Conservation (phyloP, 2,888 invertebrate genomes). For the Archips crataeganus region DNA sequence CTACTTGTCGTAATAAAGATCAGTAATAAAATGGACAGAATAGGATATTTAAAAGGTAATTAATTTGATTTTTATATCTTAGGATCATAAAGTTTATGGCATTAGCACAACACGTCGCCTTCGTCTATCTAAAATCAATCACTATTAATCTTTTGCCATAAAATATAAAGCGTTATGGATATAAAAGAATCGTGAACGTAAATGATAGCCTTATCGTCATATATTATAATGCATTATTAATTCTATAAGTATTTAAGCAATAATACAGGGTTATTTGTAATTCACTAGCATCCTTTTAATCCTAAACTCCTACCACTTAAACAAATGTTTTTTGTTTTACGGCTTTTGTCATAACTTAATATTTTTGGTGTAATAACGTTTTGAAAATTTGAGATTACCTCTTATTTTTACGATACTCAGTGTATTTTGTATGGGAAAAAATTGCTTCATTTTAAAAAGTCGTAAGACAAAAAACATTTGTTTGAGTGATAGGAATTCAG, state of each 20-base stretch:
- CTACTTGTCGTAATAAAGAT: slow-evolving; percentile 22
- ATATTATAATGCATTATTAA: slow-evolving; percentile 6
- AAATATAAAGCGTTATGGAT: slow-evolving; percentile 30
- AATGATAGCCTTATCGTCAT: slow-evolving; percentile 16
- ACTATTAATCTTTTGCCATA: slow-evolving; percentile 43
- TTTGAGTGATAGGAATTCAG: too few species aligned
- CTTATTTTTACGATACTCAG: too few species aligned
- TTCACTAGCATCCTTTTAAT: too few species aligned
- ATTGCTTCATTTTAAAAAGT: too few species aligned
- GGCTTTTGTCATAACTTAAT: too few species aligned
- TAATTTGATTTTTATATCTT: slow-evolving; percentile 34
- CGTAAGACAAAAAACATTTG: too few species aligned
- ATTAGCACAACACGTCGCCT: slow-evolving; percentile 22
- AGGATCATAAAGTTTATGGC: slow-evolving; percentile 29
- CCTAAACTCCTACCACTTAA: too few species aligned
- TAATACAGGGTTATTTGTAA: too few species aligned
- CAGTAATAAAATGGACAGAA: slow-evolving; percentile 15
- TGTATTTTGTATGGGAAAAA: too few species aligned
- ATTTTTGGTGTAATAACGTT: too few species aligned
- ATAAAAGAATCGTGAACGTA: slow-evolving; percentile 15
- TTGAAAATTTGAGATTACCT: too few species aligned
- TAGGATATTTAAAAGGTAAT: slow-evolving; percentile 27
- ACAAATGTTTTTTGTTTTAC: too few species aligned
- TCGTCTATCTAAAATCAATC: slow-evolving; percentile 46
- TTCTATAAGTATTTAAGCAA: background rate